Evolutionary conservation across 2,113 vertebrate species (phyloP).

Genomic region (Melospiza melodia): DNA sequence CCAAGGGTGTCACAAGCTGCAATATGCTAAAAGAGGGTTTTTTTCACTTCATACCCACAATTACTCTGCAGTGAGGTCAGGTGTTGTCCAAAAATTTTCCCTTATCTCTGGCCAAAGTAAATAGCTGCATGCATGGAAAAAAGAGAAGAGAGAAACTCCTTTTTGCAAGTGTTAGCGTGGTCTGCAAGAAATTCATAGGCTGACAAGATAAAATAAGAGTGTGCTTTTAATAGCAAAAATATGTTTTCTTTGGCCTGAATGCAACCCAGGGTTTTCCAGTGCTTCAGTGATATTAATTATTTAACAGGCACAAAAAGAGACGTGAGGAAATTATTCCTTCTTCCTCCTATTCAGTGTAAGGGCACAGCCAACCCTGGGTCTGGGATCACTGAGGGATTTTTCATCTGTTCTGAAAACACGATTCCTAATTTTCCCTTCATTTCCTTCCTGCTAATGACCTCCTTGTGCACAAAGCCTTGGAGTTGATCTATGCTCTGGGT

Average conservation of each 20-base stretch:
- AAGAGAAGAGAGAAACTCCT: background rate
- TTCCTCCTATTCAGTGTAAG: background rate
- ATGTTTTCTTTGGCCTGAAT: slow-evolving; percentile 27
- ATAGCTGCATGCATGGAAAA: background rate
- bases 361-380: background rate
- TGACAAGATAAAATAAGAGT: background rate
- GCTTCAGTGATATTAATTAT: background rate
- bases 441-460: background rate
- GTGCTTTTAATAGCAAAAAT: slow-evolving; percentile 15
- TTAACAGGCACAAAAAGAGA: background rate
- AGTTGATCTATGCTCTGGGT: background rate
- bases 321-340: background rate
- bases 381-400: background rate
- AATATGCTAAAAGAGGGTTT: background rate
- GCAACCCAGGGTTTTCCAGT: slow-evolving; percentile 3
- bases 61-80: background rate
- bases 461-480: background rate
- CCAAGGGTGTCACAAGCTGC: background rate
- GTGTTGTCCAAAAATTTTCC: background rate
- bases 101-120: background rate
- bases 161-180: background rate
- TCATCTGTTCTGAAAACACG: background rate
- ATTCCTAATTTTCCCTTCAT: background rate
- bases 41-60: background rate
- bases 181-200: background rate